Evolutionary conservation across 2,888 invertebrate genomes (phyloP).

Genomic region (Metallyticus violacea): DNA sequence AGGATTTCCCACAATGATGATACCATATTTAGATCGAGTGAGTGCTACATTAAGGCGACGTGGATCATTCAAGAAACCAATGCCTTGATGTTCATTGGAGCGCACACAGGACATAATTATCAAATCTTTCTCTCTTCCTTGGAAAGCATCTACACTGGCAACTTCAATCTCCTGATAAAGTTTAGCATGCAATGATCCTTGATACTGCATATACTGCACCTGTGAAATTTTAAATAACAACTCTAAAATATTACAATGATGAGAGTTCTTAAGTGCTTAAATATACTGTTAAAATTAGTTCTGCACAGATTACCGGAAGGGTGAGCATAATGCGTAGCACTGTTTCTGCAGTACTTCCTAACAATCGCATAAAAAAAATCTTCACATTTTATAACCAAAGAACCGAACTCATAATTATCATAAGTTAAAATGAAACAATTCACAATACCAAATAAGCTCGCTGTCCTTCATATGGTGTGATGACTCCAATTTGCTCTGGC

Average conservation of each 20-base stretch:
- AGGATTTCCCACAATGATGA: constrained; percentile 98
- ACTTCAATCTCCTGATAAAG: constrained; percentile 98
- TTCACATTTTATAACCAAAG: no score
- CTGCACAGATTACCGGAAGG: no score
- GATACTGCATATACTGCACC: constrained; percentile 97
- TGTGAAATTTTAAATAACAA: constrained; percentile 18
- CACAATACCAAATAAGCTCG: constrained; percentile 87
- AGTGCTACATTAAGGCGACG: constrained; percentile 95
- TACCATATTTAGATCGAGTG: constrained; percentile 95
- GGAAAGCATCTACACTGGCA: constrained; percentile 98
- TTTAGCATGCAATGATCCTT: constrained; percentile 94
- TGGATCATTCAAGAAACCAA: constrained; percentile 98
- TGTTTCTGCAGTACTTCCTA: no score
- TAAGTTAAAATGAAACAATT: no score
- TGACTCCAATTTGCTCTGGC: constrained; percentile 97
- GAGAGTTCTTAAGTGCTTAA: no score
- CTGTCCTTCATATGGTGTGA: constrained; percentile 99
- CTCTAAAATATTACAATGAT: no score
- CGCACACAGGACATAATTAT: constrained; percentile 99
- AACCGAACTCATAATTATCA: no score
- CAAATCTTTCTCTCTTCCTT: constrained; percentile 97
- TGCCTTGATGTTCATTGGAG: constrained; percentile 97
- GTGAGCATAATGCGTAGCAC: no score
- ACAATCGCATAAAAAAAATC: no score
- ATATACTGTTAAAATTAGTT: no score